Conservation (phyloP, 2,888 invertebrate species). For the Drosophila paranaensis region DNA sequence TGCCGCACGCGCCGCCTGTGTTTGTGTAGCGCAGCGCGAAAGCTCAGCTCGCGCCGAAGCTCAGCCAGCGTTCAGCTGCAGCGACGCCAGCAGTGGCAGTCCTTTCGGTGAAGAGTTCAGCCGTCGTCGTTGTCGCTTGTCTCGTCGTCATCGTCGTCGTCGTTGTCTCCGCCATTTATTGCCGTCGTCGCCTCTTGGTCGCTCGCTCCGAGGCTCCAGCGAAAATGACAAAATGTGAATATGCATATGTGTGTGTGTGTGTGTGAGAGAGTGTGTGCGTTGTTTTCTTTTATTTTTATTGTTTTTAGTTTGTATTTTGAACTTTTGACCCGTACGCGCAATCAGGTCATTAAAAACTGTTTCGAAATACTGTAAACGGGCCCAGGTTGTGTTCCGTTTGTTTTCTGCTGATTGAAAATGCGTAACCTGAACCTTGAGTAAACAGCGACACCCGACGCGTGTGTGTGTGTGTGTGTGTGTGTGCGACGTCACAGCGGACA, state of each 20-base stretch:
- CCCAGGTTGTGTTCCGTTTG: slow-evolving; percentile 18
- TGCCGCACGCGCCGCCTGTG: slow-evolving; percentile 14
- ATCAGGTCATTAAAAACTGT: slow-evolving; percentile 77
- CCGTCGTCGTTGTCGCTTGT: slow-evolving; percentile 48
- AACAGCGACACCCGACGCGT: slow-evolving; percentile 57
- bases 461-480: slow-evolving; percentile 16
- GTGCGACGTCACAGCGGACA: slow-evolving; percentile 68
- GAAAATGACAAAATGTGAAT: slow-evolving; percentile 77
- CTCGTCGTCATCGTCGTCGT: slow-evolving; percentile 11
- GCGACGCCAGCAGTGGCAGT: slow-evolving; percentile 72
- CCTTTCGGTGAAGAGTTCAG: slow-evolving; percentile 80
- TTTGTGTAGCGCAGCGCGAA: slow-evolving; percentile 27
- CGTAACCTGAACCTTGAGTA: slow-evolving; percentile 80
- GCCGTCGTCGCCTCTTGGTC: slow-evolving; percentile 58
- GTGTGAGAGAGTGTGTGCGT: not conserved
- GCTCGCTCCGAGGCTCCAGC: slow-evolving; percentile 55
- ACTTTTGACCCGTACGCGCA: slow-evolving; percentile 81
- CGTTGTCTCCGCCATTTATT: slow-evolving; percentile 36
- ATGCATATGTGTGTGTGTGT: slow-evolving; percentile 28
- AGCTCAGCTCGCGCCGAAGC: slow-evolving; percentile 50
- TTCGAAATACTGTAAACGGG: slow-evolving; percentile 29
- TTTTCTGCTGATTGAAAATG: slow-evolving; percentile 64
- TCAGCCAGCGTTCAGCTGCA: slow-evolving; percentile 56
- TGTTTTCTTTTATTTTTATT: slow-evolving; percentile 44
- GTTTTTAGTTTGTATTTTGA: slow-evolving; percentile 67